Evolutionary conservation across 1,140 invertebrate species (phyloP).

Genomic region (Drosophila nebulosa): DNA sequence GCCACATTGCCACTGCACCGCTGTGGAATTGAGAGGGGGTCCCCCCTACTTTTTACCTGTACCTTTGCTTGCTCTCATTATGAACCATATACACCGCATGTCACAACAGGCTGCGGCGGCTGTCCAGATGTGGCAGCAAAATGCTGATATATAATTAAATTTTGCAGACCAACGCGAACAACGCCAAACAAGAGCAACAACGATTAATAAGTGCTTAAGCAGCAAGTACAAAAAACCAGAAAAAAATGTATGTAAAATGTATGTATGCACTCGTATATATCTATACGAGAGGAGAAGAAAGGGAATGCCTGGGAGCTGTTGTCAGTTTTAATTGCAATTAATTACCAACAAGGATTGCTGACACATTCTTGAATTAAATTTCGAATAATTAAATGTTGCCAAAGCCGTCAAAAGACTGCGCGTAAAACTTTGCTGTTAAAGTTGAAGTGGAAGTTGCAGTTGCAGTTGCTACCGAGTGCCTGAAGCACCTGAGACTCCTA

Average conservation of each 20-base stretch:
- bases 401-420: conserved; percentile 19
- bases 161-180: conserved; percentile 18
- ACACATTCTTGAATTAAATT: conserved; percentile 47
- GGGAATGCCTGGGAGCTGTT: conserved; percentile 17
- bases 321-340: conserved; percentile 56
- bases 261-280: not conserved
- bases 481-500: conserved; percentile 52
- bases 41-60: not conserved
- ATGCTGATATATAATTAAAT: conserved; percentile 54
- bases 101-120: conserved; percentile 24
- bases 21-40: too few relatives aligned
- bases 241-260: not conserved
- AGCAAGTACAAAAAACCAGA: not conserved
- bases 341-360: conserved; percentile 43
- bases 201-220: conserved; percentile 41
- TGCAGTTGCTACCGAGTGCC: conserved; percentile 5
- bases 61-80: conserved; percentile 17
- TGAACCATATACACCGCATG: conserved; percentile 35
- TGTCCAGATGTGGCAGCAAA: conserved; percentile 17
- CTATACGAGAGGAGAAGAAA: not conserved
- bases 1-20: not conserved
- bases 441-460: conserved; percentile 8
- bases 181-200: conserved; percentile 20
- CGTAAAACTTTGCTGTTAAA: conserved; percentile 6
- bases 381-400: conserved; percentile 47